Conservation (phyloP, 2,888 invertebrate genomes). For the Lymantria monacha region DNA sequence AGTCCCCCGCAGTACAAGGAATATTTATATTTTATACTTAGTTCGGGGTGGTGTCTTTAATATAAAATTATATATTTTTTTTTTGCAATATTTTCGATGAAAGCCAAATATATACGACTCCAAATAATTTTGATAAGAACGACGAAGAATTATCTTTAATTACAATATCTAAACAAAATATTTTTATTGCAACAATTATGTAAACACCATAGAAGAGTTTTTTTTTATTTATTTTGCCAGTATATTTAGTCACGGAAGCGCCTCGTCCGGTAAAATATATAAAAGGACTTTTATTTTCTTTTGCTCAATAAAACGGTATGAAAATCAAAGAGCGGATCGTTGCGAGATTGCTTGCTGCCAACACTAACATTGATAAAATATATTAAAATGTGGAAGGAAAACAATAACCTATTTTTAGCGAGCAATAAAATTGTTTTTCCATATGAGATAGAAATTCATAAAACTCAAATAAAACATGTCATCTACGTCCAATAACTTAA, state of each 20-base stretch:
- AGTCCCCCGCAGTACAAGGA: too few species aligned
- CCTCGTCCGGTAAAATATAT: slow-evolving; percentile 17
- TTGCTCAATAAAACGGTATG: slow-evolving; percentile 11
- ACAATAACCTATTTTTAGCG: slow-evolving; percentile 18
- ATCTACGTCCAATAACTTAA: too few species aligned
- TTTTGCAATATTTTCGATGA: too few species aligned
- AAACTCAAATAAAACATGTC: not conserved
- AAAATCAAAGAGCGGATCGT: slow-evolving; percentile 26
- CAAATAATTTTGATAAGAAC: too few species aligned
- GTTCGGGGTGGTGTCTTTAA: too few species aligned
- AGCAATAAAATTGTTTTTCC: not conserved
- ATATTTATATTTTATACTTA: too few species aligned
- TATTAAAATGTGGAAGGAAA: slow-evolving; percentile 18
- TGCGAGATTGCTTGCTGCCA: slow-evolving; percentile 19
- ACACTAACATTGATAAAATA: slow-evolving; percentile 14
- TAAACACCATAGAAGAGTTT: slow-evolving; percentile 13
- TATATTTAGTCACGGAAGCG: slow-evolving; percentile 28
- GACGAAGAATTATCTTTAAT: slow-evolving; percentile 16
- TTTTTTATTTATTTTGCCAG: slow-evolving; percentile 17
- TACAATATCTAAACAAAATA: slow-evolving; percentile 7
- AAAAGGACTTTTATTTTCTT: slow-evolving; percentile 16
- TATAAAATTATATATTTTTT: too few species aligned
- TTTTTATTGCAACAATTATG: not conserved
- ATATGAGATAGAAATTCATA: slow-evolving; percentile 4
- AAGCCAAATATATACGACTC: too few species aligned